Evolutionary conservation across 2,797 vertebrate genomes (phyloP), one percentile per base, ranked within the genome.

Genomic region (Fundulus diaphanus): DNA sequence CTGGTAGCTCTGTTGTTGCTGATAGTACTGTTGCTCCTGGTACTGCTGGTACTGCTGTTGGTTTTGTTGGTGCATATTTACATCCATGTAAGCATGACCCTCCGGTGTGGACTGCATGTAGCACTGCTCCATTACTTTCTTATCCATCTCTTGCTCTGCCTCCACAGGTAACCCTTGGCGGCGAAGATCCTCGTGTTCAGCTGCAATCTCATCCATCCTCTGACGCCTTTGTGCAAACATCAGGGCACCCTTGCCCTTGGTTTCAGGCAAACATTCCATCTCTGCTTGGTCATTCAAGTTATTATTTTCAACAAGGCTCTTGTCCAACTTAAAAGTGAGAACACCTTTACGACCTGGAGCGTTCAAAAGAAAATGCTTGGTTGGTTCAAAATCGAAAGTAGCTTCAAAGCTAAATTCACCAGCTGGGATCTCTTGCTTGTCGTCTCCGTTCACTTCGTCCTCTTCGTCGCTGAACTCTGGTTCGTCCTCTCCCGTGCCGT

Each of bases 171-270:
- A 83, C 0, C 93, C 96, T 20, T 94, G 93, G 59, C 92, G 85
- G 84, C 96, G 95, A 70, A 96, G 91, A 84, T 98, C 97, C 71
- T 99, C 98, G 12, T 97, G 96, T 72, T 99, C 97, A 0, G 97
- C 97, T 4, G 97, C 80, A 75, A 99, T 97, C 91, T 99, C 97
- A 88, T 99, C 98, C 96, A 99, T 96, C 42, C 98, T 94, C 84
- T 95, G 96, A 85, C 96, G 95, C 51, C 97, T 94, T 88, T 96
- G 96, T 78, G 96, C 98, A 93, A 99, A 99, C 98, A 99, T 99
- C 70, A 96, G 80, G 46, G 96, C 98, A 18, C 98, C 98, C 90
- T 99, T 99, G 80, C 98, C 98, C 74, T 96, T 96, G 82, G 93
- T 97, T 68, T 99, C 98, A 68, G 97, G 97, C 79, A 98, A 93